These are phyloP conservation scores for Nezara viridula DNA, from an alignment of 2,888 invertebrate species.

Conservation along the genomic window DNA sequence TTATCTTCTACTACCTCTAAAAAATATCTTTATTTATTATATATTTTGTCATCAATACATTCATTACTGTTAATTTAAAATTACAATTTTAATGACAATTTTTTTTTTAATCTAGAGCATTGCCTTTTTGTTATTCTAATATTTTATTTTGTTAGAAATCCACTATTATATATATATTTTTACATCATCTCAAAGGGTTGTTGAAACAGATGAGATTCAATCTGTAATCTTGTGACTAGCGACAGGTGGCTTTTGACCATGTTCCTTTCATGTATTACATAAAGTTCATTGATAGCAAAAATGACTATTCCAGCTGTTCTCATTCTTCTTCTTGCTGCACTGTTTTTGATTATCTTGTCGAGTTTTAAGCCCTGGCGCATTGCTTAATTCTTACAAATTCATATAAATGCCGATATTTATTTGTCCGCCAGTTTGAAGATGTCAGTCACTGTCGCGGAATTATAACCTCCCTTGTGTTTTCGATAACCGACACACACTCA, in stretches of 20 bases:
- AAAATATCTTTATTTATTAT: not conserved
- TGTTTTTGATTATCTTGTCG: not conserved
- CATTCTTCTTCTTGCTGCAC: not conserved
- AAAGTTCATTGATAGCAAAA: slow-evolving; percentile 20
- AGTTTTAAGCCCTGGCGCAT: not conserved
- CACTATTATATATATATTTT: not conserved
- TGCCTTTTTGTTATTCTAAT: not conserved
- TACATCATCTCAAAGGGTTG: not conserved
- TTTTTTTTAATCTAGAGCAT: not conserved
- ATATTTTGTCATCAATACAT: not conserved
- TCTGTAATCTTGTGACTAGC: not conserved
- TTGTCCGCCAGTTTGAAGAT: not conserved
- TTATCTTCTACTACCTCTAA: not conserved
- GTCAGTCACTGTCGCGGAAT: not conserved
- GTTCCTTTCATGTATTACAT: slow-evolving; percentile 30
- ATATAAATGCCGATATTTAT: not conserved
- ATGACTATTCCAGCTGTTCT: not conserved
- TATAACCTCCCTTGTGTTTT: not conserved
- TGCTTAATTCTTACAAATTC: not conserved
- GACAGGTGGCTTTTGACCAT: slow-evolving; percentile 29
- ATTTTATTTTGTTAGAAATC: not conserved
- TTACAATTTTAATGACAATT: not conserved
- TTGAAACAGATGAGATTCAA: not conserved
- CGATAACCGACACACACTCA: not conserved
- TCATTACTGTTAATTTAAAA: not conserved